Percentiles rank a stretch among this genome's conserved stretches.
Evolutionary conservation across 2,888 invertebrate species (phyloP).

Genomic region (Heliconius hortense): DNA sequence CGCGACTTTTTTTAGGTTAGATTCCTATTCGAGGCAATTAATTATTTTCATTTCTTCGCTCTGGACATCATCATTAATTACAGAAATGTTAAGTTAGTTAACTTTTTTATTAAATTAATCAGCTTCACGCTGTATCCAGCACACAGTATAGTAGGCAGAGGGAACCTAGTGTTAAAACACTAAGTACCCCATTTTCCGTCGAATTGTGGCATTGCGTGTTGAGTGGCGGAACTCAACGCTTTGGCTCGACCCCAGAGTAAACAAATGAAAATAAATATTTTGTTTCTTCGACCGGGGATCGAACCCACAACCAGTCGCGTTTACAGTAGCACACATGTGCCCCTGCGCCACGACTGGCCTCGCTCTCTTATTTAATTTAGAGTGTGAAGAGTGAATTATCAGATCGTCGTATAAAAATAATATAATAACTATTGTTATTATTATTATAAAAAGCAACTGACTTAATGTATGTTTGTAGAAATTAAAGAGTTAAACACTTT

Average conservation of each 20-base stretch:
- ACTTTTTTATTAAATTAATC: no score
- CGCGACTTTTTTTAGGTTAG: no score
- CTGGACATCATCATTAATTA: background rate
- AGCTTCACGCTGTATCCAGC: no score
- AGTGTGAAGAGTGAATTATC: no score
- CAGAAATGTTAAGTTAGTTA: no score
- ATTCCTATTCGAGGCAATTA: background rate
- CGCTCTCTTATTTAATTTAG: no score
- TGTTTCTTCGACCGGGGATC: background rate
- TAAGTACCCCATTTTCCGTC: background rate
- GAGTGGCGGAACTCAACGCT: background rate
- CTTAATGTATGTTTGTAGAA: conserved; percentile 8
- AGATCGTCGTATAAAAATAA: no score
- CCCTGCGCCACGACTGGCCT: background rate
- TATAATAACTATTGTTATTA: background rate
- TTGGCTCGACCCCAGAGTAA: background rate
- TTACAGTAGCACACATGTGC: background rate
- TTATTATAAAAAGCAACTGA: background rate
- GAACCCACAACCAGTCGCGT: background rate
- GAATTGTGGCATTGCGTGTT: background rate
- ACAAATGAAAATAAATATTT: background rate
- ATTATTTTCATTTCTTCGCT: background rate
- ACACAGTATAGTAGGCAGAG: no score
- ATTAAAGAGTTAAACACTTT: conserved; percentile 12
- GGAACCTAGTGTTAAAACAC: background rate